Evolutionary conservation across 2,888 invertebrate species (phyloP), one percentile per base, ranked within the genome.

Genomic region (Allacma fusca): DNA sequence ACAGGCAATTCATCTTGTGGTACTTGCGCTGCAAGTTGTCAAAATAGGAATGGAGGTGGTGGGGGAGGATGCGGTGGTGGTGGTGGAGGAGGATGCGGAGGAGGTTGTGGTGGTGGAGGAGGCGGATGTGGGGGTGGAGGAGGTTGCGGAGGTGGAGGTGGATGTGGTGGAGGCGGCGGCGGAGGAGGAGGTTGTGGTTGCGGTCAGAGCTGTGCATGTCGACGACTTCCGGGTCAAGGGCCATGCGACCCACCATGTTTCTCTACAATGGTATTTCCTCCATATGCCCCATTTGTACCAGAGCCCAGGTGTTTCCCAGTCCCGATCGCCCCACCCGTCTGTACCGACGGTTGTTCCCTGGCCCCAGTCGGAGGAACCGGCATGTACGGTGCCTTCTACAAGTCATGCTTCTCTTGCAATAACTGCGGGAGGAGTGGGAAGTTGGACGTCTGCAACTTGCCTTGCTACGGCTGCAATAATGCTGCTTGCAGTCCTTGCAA

Each of bases 171-270:
- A 1, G 29, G 21, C 1, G 44, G 44, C 4, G 69, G 69, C 23
- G 23, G 69, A 2, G 43, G 69, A 12, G 69, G 69, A 44, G 26
- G 69, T 24, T 12, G 12, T 16, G 2, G 5, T 4, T 21, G 43
- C 7, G 9, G 68, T 68, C 50, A 50, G 16, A 44, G 69, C 1
- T 70, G 44, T 70, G 24, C 23, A 1, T 70, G 44, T 26, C 1
- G 1, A 4, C 43, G 69, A 21, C 44, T 70, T 16, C 69, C 69
- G 24, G 69, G 69, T 44, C 69, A 70, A 70, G 69, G 69, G 9
- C 69, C 69, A 9, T 70, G 69, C 44, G 69, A 70, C 44, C 69
- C 69, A 0, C 69, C 69, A 16, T 70, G 69, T n/a, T 70, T 70
- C 43, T 70, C 69, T 0, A 44, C 69, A 44, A 70, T 70, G 69